Base-by-base conservation (phyloP, 2,888 invertebrate species). In the Eupithecia exiguata region DNA sequence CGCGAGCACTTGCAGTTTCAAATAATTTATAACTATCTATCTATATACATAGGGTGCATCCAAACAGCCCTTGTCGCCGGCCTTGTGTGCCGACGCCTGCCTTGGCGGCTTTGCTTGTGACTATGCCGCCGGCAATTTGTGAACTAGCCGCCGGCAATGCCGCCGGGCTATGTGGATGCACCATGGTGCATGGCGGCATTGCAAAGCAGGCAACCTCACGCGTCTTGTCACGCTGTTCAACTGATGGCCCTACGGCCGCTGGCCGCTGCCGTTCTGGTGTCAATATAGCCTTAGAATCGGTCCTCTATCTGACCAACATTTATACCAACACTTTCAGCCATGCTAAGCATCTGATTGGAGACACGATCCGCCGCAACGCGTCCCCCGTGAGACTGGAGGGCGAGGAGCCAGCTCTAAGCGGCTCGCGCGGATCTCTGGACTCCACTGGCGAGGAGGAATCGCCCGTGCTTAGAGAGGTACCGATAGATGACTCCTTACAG, bases 331-430 rank as follows among this genome's bases (percentile, higher is more conserved):
- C n/a, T 70, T 70, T n/a, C 69, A 98, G 98, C 86, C 97, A 97
- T 90, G 99, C 99, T 62, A 98, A 98, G 91, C 97, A 97, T 89
- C 94, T 99, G 89, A 99, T 99, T 88, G 98, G 98, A 89, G 98
- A 99, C 88, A 99, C 99, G 79, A 99, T 99, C 86, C 96, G 98
- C 80, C 96, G 98, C 87, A 99, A 99, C 95, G 98, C 98, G 82
- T 99, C 98, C 69, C 98, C 98, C 70, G 97, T 98, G 83, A 96
- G 97, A 83, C 90, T 93, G 69, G 94, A 97, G 84, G 95, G 95
- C 79, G 86, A 88, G 78, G 90, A 90, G 76, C 92, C 94, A 71
- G 95, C 95, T 81, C 95, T 95, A 74, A 96, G 95, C 74, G 97
- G 96, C 74, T 97, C 97, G 74, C 97, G 97, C 88, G 97, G 97